Evolutionary conservation across 2,113 vertebrate species (phyloP), one percentile per base, ranked within the genome.

Genomic region (Cichladusa arquata): DNA sequence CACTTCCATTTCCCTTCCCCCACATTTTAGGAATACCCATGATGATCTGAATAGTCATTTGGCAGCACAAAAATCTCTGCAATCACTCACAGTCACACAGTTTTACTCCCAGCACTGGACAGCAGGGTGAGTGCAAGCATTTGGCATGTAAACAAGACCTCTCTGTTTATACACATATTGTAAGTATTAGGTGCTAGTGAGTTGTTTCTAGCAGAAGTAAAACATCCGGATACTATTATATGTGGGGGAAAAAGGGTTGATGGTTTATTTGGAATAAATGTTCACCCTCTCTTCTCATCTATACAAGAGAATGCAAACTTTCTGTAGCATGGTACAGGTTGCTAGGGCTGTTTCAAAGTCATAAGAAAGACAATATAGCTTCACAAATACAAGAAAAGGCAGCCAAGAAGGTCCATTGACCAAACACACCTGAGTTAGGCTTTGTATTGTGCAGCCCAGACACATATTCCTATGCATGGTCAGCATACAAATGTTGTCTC

Each of bases 141-240:
- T 93, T 88, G 92, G 88, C 96, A 96, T 90, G 91, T 96, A 96
- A 96, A 97, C 95, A 97, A 96, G 92, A 85, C 42, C 67, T 77
- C 86, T 96, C 64, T 97, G 97, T 97, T 97, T 97, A 97, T 93
- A 96, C 83, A 96, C 93, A 96, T 78, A 87, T 67, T 93, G 53
- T 95, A 95, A 91, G 93, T 91, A 97, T 95, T 93, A 95, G 89
- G 93, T 95, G 94, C 66, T 88, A 89, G 89, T 88, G 96, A 96
- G 81, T 33, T 94, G 81, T 87, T 95, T 79, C 95, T 61, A 96
- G 76, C 61, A 86, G 91, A 91, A 4, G 19, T 70, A 90, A 86
- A 94, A 95, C 92, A 95, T 96, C 91, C 93, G 77, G 96, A 90
- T 93, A 36, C 74, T 82, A 54, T 88, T 90, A 86, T 65, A 95